phyloP scores from a whole-genome alignment of 2,888 invertebrate genomes.

The Ectobius pallidus region DNA sequence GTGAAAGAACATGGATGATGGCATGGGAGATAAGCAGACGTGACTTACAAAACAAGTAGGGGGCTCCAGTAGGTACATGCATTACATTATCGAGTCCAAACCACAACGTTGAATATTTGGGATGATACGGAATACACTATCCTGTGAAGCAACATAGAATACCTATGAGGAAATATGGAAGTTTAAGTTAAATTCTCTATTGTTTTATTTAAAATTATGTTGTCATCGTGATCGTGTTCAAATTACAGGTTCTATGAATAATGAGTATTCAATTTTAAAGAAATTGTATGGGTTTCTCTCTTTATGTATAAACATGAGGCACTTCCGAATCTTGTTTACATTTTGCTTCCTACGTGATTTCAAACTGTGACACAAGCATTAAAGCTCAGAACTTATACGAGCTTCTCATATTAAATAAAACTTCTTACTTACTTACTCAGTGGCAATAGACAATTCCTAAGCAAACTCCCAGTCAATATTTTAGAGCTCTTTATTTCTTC shows the following conservation, averaged over 20 bases:
- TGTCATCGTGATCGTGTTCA: background rate
- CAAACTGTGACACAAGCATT: background rate
- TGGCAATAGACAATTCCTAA: too few species aligned
- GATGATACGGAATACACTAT: background rate
- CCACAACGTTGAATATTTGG: background rate
- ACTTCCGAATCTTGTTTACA: background rate
- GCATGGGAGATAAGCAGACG: background rate
- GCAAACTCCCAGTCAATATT: too few species aligned
- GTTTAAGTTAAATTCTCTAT: slow-evolving; percentile 5
- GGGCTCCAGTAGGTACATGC: background rate
- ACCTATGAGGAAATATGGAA: slow-evolving; percentile 3
- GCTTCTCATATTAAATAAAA: too few species aligned
- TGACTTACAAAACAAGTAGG: slow-evolving; percentile 2
- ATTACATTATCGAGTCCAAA: background rate
- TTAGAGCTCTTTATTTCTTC: too few species aligned
- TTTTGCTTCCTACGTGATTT: slow-evolving; percentile 6
- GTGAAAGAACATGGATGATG: background rate
- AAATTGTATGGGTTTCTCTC: background rate
- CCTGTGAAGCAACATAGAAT: slow-evolving; percentile 3
- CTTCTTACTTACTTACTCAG: too few species aligned
- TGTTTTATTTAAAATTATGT: background rate
- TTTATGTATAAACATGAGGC: background rate
- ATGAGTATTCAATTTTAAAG: background rate
- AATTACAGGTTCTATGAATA: slow-evolving; percentile 15
- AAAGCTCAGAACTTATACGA: background rate